Evolutionary conservation across 2,113 vertebrate genomes (phyloP).

Genomic region (Rhodinocichla rosea): DNA sequence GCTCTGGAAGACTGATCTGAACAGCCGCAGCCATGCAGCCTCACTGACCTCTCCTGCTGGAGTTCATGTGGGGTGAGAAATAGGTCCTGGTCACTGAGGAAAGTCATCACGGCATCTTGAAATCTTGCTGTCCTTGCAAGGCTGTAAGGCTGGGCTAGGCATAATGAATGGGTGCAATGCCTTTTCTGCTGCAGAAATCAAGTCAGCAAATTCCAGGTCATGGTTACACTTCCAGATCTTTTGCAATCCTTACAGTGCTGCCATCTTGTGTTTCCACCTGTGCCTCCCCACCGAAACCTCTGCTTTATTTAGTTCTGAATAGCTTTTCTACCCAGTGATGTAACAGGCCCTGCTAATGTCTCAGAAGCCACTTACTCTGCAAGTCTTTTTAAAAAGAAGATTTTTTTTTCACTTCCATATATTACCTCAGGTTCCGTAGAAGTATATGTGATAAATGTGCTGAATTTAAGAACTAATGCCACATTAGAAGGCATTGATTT

Average conservation of each 20-base stretch:
- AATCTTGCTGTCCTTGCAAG: neutral
- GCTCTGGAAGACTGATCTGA: neutral
- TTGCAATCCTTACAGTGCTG: neutral
- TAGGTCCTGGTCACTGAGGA: neutral
- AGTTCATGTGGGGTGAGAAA: neutral
- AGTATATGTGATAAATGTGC: neutral
- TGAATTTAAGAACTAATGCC: slow-evolving; percentile 40
- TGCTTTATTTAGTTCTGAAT: neutral
- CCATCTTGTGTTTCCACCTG: slow-evolving; percentile 36
- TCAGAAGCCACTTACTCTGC: neutral
- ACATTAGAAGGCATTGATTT: slow-evolving; percentile 9
- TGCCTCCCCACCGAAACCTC: neutral
- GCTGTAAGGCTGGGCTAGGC: neutral
- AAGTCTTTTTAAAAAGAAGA: neutral
- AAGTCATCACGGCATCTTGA: neutral
- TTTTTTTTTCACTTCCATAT: neutral
- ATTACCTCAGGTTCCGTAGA: neutral
- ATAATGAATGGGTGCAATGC: neutral
- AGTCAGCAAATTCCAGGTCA: neutral
- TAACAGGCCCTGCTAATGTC: neutral
- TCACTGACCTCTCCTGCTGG: neutral
- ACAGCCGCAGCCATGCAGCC: neutral
- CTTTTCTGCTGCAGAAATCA: neutral
- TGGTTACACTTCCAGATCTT: neutral
- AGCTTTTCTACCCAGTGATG: neutral